A percentile compares a stretch with the other conserved stretches of the same genome.
Evolutionary conservation across 2,113 vertebrate species (phyloP).

Genomic region (Podocnemis expansa): DNA sequence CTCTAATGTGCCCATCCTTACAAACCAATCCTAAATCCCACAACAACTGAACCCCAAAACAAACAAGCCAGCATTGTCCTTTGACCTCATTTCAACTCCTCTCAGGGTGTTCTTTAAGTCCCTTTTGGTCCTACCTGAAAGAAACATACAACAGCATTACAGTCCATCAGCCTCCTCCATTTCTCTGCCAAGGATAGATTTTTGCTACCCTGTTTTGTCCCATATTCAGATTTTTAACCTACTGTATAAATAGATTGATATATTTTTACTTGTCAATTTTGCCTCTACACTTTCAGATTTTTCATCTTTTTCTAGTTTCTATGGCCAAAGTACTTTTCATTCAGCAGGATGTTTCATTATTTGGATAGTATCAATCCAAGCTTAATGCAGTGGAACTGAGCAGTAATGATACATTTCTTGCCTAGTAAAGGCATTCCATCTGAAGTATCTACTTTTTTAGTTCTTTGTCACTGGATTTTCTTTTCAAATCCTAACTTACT

Average conservation of each 20-base stretch:
- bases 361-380: neutral
- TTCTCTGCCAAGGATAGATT: too few relatives aligned
- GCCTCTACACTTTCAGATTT: neutral
- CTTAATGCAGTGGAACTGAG: accelerated
- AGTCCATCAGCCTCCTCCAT: too few relatives aligned
- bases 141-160: too few relatives aligned
- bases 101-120: too few relatives aligned
- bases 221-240: neutral
- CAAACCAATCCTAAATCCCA: too few relatives aligned
- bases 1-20: too few relatives aligned
- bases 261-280: neutral
- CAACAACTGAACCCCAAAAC: too few relatives aligned
- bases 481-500: neutral
- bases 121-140: too few relatives aligned
- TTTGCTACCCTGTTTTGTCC: neutral
- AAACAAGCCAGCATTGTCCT: too few relatives aligned
- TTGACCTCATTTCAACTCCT: too few relatives aligned
- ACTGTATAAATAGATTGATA: neutral
- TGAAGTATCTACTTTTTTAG: neutral
- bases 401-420: constrained; percentile 1
- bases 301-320: neutral
- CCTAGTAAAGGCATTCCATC: neutral
- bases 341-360: neutral
- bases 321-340: neutral
- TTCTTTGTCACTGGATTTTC: neutral